These are phyloP conservation scores for Hyphantria cunea DNA, from an alignment of 1,140 invertebrate genomes.

Conservation along the genomic window DNA sequence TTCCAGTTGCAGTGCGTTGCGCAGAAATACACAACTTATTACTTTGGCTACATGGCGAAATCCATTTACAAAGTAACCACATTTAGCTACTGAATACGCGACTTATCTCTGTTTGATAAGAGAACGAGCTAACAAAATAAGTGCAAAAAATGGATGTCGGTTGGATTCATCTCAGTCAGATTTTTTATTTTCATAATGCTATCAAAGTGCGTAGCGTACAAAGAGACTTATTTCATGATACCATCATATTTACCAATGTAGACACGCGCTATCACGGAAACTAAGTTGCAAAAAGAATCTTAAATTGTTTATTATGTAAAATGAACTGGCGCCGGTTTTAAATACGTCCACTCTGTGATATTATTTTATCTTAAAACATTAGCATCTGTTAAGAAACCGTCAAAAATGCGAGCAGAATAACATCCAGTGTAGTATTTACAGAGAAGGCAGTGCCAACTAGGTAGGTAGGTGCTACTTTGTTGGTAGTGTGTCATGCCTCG, in stretches of 20 bases:
- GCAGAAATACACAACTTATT: constrained; percentile 75
- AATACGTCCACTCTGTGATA: constrained; percentile 14
- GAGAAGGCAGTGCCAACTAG: neutral
- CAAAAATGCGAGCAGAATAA: constrained; percentile 25
- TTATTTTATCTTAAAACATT: constrained; percentile 20
- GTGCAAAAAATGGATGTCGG: constrained; percentile 18
- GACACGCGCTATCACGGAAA: constrained; percentile 17
- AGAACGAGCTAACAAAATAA: constrained; percentile 34
- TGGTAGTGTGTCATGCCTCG: constrained; percentile 22
- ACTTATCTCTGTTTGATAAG: constrained; percentile 39
- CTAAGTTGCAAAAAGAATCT: constrained; percentile 20
- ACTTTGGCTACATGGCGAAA: constrained; percentile 68
- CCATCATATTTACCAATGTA: constrained; percentile 17
- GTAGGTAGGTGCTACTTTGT: constrained; percentile 8
- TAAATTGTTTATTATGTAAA: constrained; percentile 16
- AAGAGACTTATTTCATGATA: constrained; percentile 30
- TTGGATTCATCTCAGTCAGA: constrained; percentile 14
- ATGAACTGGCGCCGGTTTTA: constrained; percentile 15
- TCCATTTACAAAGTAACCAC: constrained; percentile 53
- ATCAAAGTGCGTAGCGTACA: constrained; percentile 13
- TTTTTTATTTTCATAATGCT: constrained; percentile 14
- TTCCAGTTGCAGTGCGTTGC: constrained; percentile 61
- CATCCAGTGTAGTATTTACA: constrained; percentile 12
- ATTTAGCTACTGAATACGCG: constrained; percentile 41
- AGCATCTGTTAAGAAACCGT: constrained; percentile 16